phyloP scores from a whole-genome alignment of 2,113 vertebrate genomes.

The Cryptotis parvus region DNA sequence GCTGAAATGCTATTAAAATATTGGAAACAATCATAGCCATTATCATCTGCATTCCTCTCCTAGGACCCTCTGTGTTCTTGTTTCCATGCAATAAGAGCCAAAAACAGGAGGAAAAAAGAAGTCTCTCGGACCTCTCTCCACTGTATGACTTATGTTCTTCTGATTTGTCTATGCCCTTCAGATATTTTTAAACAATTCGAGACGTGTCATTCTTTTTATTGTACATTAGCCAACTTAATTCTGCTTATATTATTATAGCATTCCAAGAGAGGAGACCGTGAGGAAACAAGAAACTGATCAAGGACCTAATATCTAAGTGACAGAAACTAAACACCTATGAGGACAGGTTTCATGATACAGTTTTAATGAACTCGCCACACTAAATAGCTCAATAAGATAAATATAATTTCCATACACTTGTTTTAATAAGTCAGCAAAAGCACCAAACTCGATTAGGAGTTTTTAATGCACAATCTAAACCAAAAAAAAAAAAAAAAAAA shows the following conservation, averaged over 20 bases:
- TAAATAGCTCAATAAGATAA: conserved; percentile 53
- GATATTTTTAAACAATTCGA: background rate
- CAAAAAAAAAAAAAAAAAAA: no score
- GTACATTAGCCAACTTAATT: background rate
- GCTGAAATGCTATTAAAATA: background rate
- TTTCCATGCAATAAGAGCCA: conserved; percentile 5
- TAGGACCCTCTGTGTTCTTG: background rate
- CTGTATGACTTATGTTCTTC: background rate
- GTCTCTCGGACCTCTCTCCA: background rate
- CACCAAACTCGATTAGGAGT: background rate
- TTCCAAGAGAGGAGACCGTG: conserved; percentile 20
- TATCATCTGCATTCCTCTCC: background rate
- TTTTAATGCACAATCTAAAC: background rate
- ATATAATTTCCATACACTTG: conserved; percentile 62
- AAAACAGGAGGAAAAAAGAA: background rate
- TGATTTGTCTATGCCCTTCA: background rate
- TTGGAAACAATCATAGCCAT: background rate
- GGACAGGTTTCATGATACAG: background rate
- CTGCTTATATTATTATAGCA: conserved; percentile 33
- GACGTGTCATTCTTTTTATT: background rate
- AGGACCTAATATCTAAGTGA: no score
- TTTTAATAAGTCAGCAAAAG: conserved; percentile 42
- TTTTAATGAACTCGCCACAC: background rate
- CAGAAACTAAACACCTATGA: background rate
- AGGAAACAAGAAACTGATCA: no score